Conservation (phyloP, 2,888 invertebrate species). For the Tromatobia lineatoria region DNA sequence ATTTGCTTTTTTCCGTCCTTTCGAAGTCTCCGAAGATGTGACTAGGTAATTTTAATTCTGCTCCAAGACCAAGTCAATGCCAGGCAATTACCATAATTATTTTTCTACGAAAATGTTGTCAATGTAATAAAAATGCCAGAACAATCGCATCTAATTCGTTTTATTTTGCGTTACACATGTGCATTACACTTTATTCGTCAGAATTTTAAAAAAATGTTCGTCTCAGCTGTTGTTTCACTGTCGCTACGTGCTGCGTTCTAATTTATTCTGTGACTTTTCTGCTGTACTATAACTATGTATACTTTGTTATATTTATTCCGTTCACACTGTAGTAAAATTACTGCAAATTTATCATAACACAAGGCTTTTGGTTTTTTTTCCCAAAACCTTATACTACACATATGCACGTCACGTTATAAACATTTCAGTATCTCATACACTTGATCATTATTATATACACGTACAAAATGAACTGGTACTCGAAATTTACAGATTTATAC, state of each 20-base stretch:
- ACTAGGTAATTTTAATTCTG: no score
- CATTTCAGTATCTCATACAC: not conserved
- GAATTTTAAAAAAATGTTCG: conserved; percentile 15
- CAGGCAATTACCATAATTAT: conserved; percentile 43
- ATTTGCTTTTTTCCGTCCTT: no score
- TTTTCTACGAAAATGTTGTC: not conserved
- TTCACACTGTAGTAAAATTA: not conserved
- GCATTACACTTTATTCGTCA: conserved; percentile 2
- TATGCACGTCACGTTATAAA: not conserved
- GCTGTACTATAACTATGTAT: conserved; percentile 26
- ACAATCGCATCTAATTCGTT: not conserved
- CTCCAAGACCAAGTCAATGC: conserved; percentile 1
- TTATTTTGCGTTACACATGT: not conserved
- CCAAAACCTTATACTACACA: not conserved
- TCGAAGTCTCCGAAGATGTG: no score
- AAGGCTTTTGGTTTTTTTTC: not conserved
- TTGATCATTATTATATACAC: not conserved
- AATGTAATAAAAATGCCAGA: conserved; percentile 12
- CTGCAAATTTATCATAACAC: not conserved
- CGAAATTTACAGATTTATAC: not conserved
- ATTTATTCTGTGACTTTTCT: conserved; percentile 6
- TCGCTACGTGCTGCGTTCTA: conserved; percentile 52
- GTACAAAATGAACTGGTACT: not conserved
- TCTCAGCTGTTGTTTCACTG: conserved; percentile 62
- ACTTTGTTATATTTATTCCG: conserved; percentile 16